Evolutionary conservation across 2,797 vertebrate species (phyloP).

Genomic region (Brotula barbata): DNA sequence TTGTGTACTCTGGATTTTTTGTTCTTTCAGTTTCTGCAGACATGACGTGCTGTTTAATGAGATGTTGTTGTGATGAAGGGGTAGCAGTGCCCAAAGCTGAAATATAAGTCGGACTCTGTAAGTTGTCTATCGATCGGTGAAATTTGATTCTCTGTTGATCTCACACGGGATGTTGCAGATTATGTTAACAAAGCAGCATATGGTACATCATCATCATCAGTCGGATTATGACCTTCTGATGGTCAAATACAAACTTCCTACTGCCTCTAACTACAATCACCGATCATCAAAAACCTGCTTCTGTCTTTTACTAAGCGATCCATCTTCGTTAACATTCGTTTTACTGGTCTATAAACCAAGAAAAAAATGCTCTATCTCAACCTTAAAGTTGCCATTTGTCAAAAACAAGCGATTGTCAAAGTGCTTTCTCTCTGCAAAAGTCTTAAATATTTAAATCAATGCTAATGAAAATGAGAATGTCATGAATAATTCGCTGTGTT

Average conservation of each 20-base stretch:
- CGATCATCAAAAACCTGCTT: constrained; percentile 65
- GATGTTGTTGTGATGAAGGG: too few relatives aligned
- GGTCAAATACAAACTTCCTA: constrained; percentile 47
- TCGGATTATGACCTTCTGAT: constrained; percentile 52
- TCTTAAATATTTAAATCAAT: constrained; percentile 2
- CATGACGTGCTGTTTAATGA: background rate
- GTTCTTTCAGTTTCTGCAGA: background rate
- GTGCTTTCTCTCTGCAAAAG: constrained; percentile 22
- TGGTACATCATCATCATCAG: too few relatives aligned
- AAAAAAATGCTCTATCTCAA: constrained; percentile 29
- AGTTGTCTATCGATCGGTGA: constrained; percentile 27
- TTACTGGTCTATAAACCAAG: constrained; percentile 24
- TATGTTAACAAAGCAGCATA: constrained; percentile 28
- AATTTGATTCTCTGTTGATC: constrained; percentile 51
- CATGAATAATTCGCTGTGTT: constrained; percentile 22
- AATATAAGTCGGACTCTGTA: too few relatives aligned
- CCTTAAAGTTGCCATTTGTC: constrained; percentile 1
- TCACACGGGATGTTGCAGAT: constrained; percentile 37
- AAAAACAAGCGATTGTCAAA: constrained; percentile 23
- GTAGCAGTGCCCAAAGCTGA: too few relatives aligned
- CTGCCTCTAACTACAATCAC: constrained; percentile 47
- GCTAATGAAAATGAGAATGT: constrained; percentile 14
- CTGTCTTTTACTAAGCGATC: constrained; percentile 49
- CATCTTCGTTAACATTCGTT: constrained; percentile 43
- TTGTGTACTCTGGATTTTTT: too few relatives aligned